Base-by-base conservation (phyloP, 2,888 invertebrate genomes). In the Drosophila anceps region DNA sequence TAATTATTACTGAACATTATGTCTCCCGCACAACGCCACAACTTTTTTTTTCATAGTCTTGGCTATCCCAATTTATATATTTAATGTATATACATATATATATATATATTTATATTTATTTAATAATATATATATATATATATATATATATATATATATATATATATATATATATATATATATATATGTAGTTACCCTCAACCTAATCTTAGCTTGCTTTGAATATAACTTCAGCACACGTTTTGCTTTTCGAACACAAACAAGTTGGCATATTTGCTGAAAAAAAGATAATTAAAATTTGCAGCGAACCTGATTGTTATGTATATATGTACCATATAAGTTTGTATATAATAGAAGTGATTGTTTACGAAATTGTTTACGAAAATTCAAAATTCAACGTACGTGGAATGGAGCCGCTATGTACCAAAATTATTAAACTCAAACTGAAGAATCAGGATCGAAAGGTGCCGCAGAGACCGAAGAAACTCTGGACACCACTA, bases 341-440 rank as follows among this genome's bases (percentile, higher is more conserved):
- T 29, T 33, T n/a, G 4, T 9, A 46, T 27, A 27, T 15, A n/a
- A 15, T 15, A 18, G 10, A 59, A 10, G 24, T 24, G 24, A 7
- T 29, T 8, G 10, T 29, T 8, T 8, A 15, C n/a, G n/a, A n/a
- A 27, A 37, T 46, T 37, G 13, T 15, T 29, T 37, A 2, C 29
- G 29, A 6, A 15, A 60, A 31, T 39, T 53, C 54, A 12, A 61
- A 61, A 61, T 61, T 61, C 6, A 2, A 20, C 12, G 39, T 61
- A 9, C 8, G 9, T n/a, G 53, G n/a, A 39, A 61, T 61, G 60
- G 39, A 53, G 0, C 1, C 12, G 20, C 0, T 8, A 15, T 8
- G 8, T 8, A 24, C n/a, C 4, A 2, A 29, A 27, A 2, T 54
- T 7, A 3, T 27, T 1, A 24, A n/a, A 4, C 4, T 1, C 7